Evolutionary conservation across 2,888 invertebrate species (phyloP), one percentile per base, ranked within the genome.

Genomic region (Meiosimyza platycephala): DNA sequence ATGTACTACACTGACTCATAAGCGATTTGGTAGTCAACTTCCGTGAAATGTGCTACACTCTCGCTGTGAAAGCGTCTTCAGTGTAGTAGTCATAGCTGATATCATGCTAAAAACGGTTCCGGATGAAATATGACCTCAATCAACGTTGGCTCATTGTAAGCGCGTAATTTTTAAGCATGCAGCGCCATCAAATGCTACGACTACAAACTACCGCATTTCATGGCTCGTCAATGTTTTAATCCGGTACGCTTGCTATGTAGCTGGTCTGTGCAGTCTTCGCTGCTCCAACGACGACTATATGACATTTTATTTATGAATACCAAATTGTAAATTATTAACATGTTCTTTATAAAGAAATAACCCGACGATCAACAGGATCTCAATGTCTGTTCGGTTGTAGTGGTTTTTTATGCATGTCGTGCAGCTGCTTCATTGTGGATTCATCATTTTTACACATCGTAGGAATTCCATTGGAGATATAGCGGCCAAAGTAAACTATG

Each of bases 291-390:
- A 77, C 78, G 77, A 28, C 78, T 71, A 75, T 81, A 80, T 82
- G 84, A 83, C 84, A 82, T 81, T 83, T 85, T 86, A 86, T 86
- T 86, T 86, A 86, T 86, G 85, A 85, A 84, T 85, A 85, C 85
- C 83, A 86, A 86, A 86, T 86, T 86, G 86, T 86, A 86, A 86
- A 86, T 85, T 86, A 86, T 86, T 85, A 84, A 85, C 85, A 81
- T 84, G 85, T 85, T 84, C 81, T 75, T 40, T 40, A 40, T 40
- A 40, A 40, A 40, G 40, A 40, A 40, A 40, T 40, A 40, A 40
- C 40, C 40, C 40, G 40, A 40, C 40, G 40, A 40, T 40, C 40
- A 40, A 40, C 9, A 40, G 40, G 40, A 40, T 40, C 40, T 40
- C 9, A 40, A 40, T 9, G 71, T 73, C 65, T 72, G 75, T 40